Evolutionary conservation across 2,888 invertebrate species (phyloP).

Genomic region (Heliconius charithonia): DNA sequence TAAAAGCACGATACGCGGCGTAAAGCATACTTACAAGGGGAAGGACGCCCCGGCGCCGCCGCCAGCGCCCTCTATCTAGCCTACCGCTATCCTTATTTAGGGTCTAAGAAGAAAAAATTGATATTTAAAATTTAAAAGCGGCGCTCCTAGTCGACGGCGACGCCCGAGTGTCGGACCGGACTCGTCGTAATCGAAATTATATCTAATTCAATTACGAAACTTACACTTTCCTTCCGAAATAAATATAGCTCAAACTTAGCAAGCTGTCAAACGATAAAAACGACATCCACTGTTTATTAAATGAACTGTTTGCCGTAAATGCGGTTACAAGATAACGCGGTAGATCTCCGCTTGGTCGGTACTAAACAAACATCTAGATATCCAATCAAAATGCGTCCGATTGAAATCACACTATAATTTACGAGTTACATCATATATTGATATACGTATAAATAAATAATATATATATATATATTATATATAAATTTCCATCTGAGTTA

Average conservation of each 20-base stretch:
- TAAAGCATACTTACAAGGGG: slow-evolving; percentile 77
- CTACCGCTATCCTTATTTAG: slow-evolving; percentile 59
- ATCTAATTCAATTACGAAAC: slow-evolving; percentile 74
- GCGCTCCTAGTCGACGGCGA: slow-evolving; percentile 58
- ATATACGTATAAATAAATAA: slow-evolving; percentile 66
- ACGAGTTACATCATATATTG: slow-evolving; percentile 52
- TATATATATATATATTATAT: slow-evolving; percentile 29
- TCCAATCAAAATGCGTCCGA: slow-evolving; percentile 54
- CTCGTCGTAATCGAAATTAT: slow-evolving; percentile 75
- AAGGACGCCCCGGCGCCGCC: slow-evolving; percentile 56
- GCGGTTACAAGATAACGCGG: slow-evolving; percentile 64
- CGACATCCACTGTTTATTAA: slow-evolving; percentile 62
- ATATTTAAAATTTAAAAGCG: slow-evolving; percentile 65
- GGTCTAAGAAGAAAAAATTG: slow-evolving; percentile 66
- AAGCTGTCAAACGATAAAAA: slow-evolving; percentile 58
- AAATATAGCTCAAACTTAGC: slow-evolving; percentile 53
- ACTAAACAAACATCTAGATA: slow-evolving; percentile 62
- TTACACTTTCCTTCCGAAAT: slow-evolving; percentile 43
- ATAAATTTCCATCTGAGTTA: slow-evolving; percentile 75
- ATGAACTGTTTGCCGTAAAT: slow-evolving; percentile 65
- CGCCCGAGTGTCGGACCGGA: slow-evolving; percentile 63
- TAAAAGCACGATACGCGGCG: slow-evolving; percentile 79
- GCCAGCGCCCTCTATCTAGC: slow-evolving; percentile 55
- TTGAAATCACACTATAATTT: slow-evolving; percentile 74
- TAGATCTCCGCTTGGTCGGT: slow-evolving; percentile 73